phyloP scores from a whole-genome alignment of 1,140 invertebrate genomes.

The Heliconius himera region DNA sequence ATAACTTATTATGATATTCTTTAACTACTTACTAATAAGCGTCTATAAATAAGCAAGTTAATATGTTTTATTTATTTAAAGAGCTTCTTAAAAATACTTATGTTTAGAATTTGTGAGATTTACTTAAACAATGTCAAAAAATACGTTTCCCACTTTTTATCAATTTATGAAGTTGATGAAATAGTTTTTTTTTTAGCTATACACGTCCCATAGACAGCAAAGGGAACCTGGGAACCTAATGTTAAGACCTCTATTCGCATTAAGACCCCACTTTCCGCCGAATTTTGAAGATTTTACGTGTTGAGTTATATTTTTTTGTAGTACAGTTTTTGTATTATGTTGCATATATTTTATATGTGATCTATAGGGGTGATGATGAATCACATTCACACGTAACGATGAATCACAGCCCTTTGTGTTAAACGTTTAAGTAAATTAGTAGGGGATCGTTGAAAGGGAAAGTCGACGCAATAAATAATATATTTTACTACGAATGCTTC shows the following conservation, averaged over 20 bases:
- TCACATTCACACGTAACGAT: slow-evolving; percentile 16
- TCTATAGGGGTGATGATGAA: slow-evolving; percentile 23
- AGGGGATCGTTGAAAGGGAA: slow-evolving; percentile 14
- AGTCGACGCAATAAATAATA: not conserved
- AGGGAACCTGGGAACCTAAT: no score
- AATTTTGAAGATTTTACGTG: no score
- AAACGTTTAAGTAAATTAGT: slow-evolving; percentile 24
- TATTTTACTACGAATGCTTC: not conserved
- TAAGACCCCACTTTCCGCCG: no score
- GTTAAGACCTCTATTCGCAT: no score
- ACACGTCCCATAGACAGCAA: no score
- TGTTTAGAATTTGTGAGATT: no score
- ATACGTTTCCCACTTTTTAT: no score
- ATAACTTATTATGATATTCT: slow-evolving; percentile 5
- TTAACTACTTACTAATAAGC: slow-evolving; percentile 8
- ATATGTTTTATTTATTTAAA: not conserved
- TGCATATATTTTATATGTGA: not conserved
- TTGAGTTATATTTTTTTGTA: no score
- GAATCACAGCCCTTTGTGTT: slow-evolving; percentile 32
- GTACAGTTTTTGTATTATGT: not conserved
- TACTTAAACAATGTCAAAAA: no score
- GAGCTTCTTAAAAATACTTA: not conserved
- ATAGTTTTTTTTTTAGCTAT: no score
- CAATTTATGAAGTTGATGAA: not conserved
- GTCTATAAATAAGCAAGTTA: not conserved